Percentiles rank a stretch among this genome's conserved stretches.
Evolutionary conservation across 2,797 vertebrate genomes (phyloP).

Genomic region (Pseudochaenichthys georgianus): DNA sequence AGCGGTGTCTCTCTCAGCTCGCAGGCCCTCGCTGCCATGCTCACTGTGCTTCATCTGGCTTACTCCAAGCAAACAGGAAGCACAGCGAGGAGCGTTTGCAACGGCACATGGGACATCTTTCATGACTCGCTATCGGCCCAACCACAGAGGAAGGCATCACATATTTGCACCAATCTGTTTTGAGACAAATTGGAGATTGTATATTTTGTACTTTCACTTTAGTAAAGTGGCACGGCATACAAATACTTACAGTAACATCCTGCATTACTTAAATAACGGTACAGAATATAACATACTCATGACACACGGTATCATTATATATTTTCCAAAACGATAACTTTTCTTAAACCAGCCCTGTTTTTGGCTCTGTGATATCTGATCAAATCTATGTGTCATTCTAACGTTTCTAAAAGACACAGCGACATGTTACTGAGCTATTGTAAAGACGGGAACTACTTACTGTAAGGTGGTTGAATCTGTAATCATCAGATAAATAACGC

Average conservation of each 20-base stretch:
- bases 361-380: too few species aligned
- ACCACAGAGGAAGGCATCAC: constrained; percentile 16
- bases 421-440: too few species aligned
- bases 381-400: too few species aligned
- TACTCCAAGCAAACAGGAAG: constrained; percentile 45
- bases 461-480: neutral
- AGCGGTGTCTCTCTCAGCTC: constrained; percentile 8
- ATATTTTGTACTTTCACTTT: neutral
- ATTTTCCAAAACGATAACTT: too few species aligned
- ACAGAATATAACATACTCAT: too few species aligned
- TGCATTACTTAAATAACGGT: too few species aligned
- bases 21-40: constrained; percentile 23
- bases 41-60: constrained; percentile 16
- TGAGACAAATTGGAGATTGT: constrained; percentile 2
- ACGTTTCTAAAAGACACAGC: too few species aligned
- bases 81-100: constrained; percentile 21
- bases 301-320: too few species aligned
- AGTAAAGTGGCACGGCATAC: too few species aligned
- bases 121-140: neutral
- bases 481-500: neutral
- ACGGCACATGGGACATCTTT: constrained; percentile 12
- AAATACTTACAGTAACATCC: too few species aligned
- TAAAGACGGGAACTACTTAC: too few species aligned
- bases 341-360: too few species aligned
- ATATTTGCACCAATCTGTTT: constrained; percentile 21